Base-by-base conservation (phyloP, 2,888 invertebrate genomes). In the Acanthoscelides obtectus region DNA sequence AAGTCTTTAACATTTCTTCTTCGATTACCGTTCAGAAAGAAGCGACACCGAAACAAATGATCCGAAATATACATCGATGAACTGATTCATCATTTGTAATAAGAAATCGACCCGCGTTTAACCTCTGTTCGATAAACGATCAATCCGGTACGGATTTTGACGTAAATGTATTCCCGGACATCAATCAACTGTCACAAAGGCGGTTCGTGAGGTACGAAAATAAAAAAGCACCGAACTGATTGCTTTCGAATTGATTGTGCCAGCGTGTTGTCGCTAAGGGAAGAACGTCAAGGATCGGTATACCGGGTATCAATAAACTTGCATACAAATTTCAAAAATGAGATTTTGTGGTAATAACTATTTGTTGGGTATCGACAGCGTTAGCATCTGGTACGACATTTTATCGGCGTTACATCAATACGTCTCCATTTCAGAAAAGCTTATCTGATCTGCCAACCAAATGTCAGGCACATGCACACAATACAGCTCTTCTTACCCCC, bases 151-250 rank as follows among this genome's bases (percentile, higher is more conserved):
- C 77, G 72, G 72, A 75, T 80, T 81, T 79, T 80, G 81, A 82
- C 82, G 79, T 78, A 81, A 81, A 82, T 80, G 75, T 81, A 82
- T 82, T 79, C 82, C 79, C 77, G 73, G 71, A 74, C 81, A 81
- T 82, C 82, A 80, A 79, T 82, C 82, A 81, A 75, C 74, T 75
- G 79, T 79, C 80, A 78, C 72, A 75, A 75, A 77, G 77, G 78
- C 75, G 76, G 75, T 77, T 78, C 77, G 75, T 74, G 17, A 22
- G 64, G 69, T 19, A 8, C 71, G 74, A 77, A 79, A 79, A 81
- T 78, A 79, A 78, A 79, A 77, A 75, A 78, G 68, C 69, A 70
- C 78, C 75, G 75, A 75, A 78, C 76, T 79, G 80, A 80, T 80
- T 78, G 78, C 77, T 77, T 78, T 74, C 74, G 69, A 75, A 77